These are phyloP conservation scores for Thymallus thymallus DNA, from an alignment of 2,113 vertebrate genomes.

Conservation along the genomic window DNA sequence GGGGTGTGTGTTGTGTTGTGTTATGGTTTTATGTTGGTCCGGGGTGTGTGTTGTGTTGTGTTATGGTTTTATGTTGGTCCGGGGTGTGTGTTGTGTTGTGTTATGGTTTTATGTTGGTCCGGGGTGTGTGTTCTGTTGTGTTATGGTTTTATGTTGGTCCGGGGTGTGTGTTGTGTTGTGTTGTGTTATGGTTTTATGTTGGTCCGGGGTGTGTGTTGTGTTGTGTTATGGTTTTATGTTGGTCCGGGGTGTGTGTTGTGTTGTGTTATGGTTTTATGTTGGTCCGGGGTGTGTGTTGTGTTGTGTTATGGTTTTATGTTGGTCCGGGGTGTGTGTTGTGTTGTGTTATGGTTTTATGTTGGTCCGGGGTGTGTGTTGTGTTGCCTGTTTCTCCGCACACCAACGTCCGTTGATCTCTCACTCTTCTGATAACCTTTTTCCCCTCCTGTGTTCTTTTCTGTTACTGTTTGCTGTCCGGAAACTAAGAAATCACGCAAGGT, in stretches of 20 bases:
- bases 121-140: constrained; percentile 1
- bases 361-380: constrained; percentile 2
- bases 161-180: neutral
- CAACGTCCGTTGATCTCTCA: constrained; percentile 49
- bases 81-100: neutral
- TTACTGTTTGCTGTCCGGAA: constrained; percentile 86
- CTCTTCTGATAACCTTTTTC: constrained; percentile 62
- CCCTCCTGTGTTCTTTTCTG: constrained; percentile 42
- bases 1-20: neutral
- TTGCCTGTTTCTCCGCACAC: constrained; percentile 60
- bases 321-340: neutral
- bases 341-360: neutral
- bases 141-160: neutral
- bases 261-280: neutral
- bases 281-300: neutral
- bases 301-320: neutral
- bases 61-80: neutral
- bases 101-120: neutral
- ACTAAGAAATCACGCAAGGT: constrained; percentile 99
- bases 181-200: neutral
- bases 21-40: neutral
- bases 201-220: neutral
- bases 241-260: neutral
- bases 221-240: neutral
- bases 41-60: neutral